Base-by-base conservation (phyloP, 2,888 invertebrate genomes). In the Xylophagus ater region DNA sequence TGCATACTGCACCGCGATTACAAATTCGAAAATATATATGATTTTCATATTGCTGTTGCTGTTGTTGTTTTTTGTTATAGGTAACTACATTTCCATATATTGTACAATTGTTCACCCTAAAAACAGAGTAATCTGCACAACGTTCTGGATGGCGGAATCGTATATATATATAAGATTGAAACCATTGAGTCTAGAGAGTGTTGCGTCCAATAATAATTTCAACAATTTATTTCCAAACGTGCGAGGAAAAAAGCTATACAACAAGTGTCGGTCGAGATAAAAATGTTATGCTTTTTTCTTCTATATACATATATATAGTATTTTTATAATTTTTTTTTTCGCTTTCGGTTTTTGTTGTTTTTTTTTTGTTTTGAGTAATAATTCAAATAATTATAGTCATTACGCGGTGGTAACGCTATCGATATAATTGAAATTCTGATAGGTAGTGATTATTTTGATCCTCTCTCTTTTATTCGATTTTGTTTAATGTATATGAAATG, bases 301-400 rank as follows among this genome's bases (percentile, higher is more conserved):
- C n/a, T n/a, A n/a, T n/a, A n/a, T n/a, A n/a, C n/a, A n/a, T n/a
- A n/a, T n/a, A n/a, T n/a, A n/a, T n/a, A n/a, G n/a, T n/a, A n/a
- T n/a, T n/a, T n/a, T n/a, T n/a, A n/a, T n/a, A n/a, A n/a, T n/a
- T n/a, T n/a, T n/a, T n/a, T n/a, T n/a, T n/a, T n/a, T n/a, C n/a
- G n/a, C n/a, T n/a, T n/a, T n/a, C n/a, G n/a, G n/a, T n/a, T n/a
- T n/a, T n/a, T n/a, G n/a, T n/a, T n/a, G n/a, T 26, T 26, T 24
- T 14, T 23, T 44, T 34, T 28, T 48, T 48, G 47, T 48, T 49
- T 60, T 40, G 39, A 60, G 61, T 62, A 62, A 62, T 62, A 62
- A 63, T 61, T 63, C 62, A 63, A 60, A 62, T 62, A 62, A 62
- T 62, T 62, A 62, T 61, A 63, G 62, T 62, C 62, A 62, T 62